These are phyloP conservation scores for Sturnira hondurensis DNA, from an alignment of 2,113 vertebrate genomes.

Conservation along the genomic window DNA sequence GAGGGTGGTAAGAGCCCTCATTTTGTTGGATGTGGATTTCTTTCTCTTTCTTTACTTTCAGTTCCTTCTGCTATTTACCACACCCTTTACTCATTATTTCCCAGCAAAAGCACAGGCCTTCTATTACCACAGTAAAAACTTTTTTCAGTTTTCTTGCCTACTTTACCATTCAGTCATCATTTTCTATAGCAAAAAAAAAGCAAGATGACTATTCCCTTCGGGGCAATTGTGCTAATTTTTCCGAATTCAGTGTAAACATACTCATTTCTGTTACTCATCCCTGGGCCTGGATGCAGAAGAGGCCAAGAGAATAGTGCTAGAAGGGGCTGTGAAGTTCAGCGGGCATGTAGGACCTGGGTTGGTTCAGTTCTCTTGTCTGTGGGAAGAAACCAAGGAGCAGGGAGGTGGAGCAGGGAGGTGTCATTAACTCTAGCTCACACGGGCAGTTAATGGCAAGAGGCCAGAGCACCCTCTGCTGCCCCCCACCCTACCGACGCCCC, in stretches of 20 bases:
- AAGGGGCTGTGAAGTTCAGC: background rate
- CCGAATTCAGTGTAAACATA: background rate
- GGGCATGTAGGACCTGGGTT: background rate
- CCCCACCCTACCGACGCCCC: background rate
- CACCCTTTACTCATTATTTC: conserved; percentile 2
- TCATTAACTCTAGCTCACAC: background rate
- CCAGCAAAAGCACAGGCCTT: background rate
- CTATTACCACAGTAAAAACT: background rate
- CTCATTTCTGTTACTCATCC: background rate
- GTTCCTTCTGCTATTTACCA: conserved; percentile 12
- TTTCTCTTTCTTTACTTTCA: background rate
- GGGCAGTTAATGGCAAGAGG: background rate
- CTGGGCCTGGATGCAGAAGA: background rate
- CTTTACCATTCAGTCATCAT: conserved; percentile 7
- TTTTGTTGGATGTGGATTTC: background rate
- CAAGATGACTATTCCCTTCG: background rate
- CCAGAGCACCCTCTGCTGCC: background rate
- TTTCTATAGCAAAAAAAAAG: background rate
- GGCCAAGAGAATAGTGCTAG: background rate
- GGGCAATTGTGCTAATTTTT: background rate
- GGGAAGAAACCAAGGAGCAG: background rate
- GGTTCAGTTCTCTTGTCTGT: background rate
- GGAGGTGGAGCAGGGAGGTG: background rate
- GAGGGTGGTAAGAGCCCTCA: background rate
- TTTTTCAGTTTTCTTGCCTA: background rate